A percentile compares a stretch with the other conserved stretches of the same genome.
These are phyloP conservation scores for Lepeophtheirus salmonis DNA, from an alignment of 1,140 invertebrate genomes.

Conservation along the genomic window DNA sequence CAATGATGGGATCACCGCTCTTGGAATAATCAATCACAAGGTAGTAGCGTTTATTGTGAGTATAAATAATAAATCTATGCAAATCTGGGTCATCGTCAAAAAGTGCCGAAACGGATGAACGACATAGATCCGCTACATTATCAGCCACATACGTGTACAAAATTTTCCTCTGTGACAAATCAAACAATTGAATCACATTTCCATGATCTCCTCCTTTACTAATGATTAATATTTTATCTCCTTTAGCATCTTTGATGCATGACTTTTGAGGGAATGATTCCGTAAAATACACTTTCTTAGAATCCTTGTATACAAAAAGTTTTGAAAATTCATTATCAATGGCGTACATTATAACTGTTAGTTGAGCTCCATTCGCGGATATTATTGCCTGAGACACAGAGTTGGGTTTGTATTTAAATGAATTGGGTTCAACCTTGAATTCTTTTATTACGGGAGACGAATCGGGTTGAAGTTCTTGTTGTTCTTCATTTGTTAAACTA, in stretches of 20 bases:
- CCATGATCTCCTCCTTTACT: neutral
- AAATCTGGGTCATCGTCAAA: neutral
- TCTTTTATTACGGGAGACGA: neutral
- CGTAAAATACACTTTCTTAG: neutral
- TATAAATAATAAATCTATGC: neutral
- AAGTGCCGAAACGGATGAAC: neutral
- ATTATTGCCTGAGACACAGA: neutral
- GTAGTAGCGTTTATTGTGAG: neutral
- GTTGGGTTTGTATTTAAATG: neutral
- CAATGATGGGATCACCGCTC: neutral
- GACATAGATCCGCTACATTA: neutral
- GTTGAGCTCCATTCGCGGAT: neutral
- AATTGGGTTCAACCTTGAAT: neutral
- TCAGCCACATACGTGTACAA: neutral
- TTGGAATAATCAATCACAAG: neutral
- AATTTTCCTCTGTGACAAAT: neutral
- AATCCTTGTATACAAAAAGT: neutral
- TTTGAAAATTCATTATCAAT: neutral
- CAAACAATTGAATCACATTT: neutral
- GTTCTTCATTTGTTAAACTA: no score
- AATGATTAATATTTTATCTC: neutral
- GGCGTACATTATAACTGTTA: neutral
- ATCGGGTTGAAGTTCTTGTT: neutral
- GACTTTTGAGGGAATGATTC: neutral
- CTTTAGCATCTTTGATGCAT: neutral